Evolutionary conservation across 1,140 invertebrate species (phyloP).

Genomic region (Psix sp.): DNA sequence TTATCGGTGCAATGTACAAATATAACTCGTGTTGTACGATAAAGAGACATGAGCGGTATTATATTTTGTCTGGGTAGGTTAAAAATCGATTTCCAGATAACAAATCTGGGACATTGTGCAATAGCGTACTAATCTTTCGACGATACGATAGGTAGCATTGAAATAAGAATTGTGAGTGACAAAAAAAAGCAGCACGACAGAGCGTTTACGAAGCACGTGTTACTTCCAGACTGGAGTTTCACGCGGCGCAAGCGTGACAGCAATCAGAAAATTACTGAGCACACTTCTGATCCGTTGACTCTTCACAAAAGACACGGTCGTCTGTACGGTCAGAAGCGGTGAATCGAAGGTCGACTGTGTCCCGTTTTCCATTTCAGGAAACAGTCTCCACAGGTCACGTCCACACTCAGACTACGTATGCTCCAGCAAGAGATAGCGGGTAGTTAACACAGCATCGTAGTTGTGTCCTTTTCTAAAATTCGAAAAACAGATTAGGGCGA

Average conservation of each 20-base stretch:
- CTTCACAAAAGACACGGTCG: constrained; percentile 10
- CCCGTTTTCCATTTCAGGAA: constrained; percentile 37
- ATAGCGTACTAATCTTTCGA: constrained; percentile 4
- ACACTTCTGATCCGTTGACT: constrained; percentile 24
- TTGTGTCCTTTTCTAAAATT: no score
- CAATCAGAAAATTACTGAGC: constrained; percentile 37
- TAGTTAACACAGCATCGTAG: no score
- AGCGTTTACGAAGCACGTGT: constrained; percentile 20
- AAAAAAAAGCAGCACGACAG: constrained; percentile 4
- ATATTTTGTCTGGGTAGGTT: not conserved
- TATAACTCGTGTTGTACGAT: not conserved
- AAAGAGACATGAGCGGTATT: not conserved
- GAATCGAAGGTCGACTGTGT: constrained; percentile 20
- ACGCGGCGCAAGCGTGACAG: constrained; percentile 36
- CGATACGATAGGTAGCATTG: not conserved
- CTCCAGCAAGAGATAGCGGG: no score
- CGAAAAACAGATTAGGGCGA: no score
- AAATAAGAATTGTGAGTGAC: not conserved
- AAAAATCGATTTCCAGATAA: constrained; percentile 7
- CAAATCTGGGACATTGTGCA: constrained; percentile 3
- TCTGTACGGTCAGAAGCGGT: constrained; percentile 7
- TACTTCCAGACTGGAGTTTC: constrained; percentile 25
- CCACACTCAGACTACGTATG: no score
- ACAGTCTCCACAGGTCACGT: constrained; percentile 5
- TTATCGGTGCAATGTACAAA: constrained; percentile 4